Conservation (phyloP, 2,113 vertebrate genomes). For the Herpetotheres cachinnans region DNA sequence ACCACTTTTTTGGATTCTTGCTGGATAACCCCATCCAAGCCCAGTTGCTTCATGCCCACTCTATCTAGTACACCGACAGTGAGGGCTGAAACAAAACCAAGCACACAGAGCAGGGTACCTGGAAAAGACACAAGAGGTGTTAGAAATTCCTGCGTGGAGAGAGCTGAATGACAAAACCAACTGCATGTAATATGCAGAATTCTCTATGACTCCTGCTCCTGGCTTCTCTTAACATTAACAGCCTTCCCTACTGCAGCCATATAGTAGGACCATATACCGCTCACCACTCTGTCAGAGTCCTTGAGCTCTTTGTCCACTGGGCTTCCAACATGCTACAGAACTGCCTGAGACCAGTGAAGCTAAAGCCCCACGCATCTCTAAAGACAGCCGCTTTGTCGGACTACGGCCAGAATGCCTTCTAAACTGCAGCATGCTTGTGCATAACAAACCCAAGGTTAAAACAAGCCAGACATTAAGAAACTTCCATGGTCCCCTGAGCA, state of each 20-base stretch:
- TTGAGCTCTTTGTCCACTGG: background rate
- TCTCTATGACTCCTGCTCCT: background rate
- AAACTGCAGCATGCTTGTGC: background rate
- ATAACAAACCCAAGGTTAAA: background rate
- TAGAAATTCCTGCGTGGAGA: background rate
- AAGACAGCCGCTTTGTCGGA: background rate
- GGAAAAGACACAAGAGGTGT: background rate
- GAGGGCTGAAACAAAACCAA: constrained; percentile 77
- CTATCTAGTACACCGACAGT: constrained; percentile 76
- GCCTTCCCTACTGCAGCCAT: background rate
- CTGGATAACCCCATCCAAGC: constrained; percentile 77
- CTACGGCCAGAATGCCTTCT: background rate
- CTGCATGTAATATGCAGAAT: background rate
- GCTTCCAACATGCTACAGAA: background rate
- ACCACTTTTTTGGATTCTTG: constrained; percentile 83
- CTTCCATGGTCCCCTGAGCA: background rate
- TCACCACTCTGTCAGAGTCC: background rate
- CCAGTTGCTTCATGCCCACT: constrained; percentile 79
- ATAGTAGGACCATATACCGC: background rate
- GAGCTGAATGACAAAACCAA: background rate
- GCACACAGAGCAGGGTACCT: constrained; percentile 78
- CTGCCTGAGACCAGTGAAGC: background rate
- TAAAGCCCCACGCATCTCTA: background rate
- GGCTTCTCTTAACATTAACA: background rate
- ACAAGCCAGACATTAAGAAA: background rate